Conservation (phyloP, 2,797 vertebrate species). For the Cyprinella venusta region DNA sequence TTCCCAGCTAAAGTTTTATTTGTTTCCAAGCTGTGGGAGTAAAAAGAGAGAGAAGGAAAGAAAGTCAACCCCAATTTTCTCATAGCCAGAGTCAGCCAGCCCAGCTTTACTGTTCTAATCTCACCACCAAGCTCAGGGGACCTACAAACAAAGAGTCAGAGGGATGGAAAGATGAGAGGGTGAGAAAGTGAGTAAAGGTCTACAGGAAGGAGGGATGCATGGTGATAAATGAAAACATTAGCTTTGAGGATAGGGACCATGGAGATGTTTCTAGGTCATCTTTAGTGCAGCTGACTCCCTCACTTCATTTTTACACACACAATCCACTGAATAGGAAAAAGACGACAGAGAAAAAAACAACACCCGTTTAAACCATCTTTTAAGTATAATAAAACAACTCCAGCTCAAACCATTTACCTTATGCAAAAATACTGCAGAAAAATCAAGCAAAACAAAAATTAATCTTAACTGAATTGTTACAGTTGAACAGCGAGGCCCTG, state of each 20-base stretch:
- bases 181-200: conserved; percentile 49
- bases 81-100: conserved; percentile 68
- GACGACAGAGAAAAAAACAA: not conserved
- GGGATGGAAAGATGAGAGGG: conserved; percentile 11
- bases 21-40: conserved; percentile 46
- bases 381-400: not conserved
- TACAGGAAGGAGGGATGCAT: conserved; percentile 21
- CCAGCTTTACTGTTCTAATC: conserved; percentile 56
- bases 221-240: conserved; percentile 42
- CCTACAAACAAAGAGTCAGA: conserved; percentile 56
- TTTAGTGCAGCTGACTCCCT: conserved; percentile 12
- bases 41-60: conserved; percentile 44
- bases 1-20: conserved; percentile 12
- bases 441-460: not conserved
- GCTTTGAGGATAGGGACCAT: conserved; percentile 51
- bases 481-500: not conserved
- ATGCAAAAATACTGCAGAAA: not conserved
- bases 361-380: not conserved
- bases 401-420: not conserved
- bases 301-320: not conserved
- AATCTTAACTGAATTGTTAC: not conserved
- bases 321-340: not conserved
- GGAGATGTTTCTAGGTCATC: conserved; percentile 38
- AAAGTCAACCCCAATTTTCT: conserved; percentile 72
- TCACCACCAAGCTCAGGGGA: conserved; percentile 64